Conservation (phyloP, 1,140 invertebrate genomes). For the Proales similis region DNA sequence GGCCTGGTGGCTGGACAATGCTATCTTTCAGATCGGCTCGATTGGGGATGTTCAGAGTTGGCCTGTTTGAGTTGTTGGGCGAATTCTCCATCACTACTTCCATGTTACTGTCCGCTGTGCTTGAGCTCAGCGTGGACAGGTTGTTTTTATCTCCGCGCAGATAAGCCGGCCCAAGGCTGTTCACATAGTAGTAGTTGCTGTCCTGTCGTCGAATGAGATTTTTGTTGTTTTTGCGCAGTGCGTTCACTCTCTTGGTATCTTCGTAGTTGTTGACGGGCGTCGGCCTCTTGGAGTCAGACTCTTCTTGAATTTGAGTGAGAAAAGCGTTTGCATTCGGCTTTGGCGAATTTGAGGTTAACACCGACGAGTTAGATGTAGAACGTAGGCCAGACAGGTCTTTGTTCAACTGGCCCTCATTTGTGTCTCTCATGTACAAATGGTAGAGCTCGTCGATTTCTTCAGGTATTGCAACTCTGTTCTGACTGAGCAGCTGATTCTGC, state of each 20-base stretch:
- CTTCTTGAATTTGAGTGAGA: slow-evolving; percentile 37
- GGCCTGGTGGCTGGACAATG: slow-evolving; percentile 15
- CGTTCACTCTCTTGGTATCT: too few relatives aligned
- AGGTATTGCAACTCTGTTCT: slow-evolving; percentile 63
- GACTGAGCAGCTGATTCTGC: slow-evolving; percentile 71
- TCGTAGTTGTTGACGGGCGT: too few relatives aligned
- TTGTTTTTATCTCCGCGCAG: slow-evolving; percentile 2
- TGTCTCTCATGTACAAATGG: slow-evolving; percentile 68
- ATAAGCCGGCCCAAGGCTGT: background rate
- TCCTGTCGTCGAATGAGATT: too few relatives aligned
- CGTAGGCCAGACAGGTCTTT: slow-evolving; percentile 29
- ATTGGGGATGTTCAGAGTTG: too few relatives aligned
- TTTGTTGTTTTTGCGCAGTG: too few relatives aligned
- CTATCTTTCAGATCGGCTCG: background rate
- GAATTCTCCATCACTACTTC: slow-evolving; percentile 21
- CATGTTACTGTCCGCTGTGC: slow-evolving; percentile 26
- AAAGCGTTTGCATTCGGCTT: slow-evolving; percentile 10
- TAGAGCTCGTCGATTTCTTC: slow-evolving; percentile 74
- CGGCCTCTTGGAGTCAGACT: background rate
- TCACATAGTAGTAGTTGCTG: background rate
- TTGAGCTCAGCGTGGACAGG: slow-evolving; percentile 24
- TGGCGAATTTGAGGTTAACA: slow-evolving; percentile 2
- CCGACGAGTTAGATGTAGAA: slow-evolving; percentile 23
- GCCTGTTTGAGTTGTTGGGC: slow-evolving; percentile 13
- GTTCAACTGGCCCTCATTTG: slow-evolving; percentile 40